Evolutionary conservation across 2,113 vertebrate genomes (phyloP).

Genomic region (Thymallus thymallus): DNA sequence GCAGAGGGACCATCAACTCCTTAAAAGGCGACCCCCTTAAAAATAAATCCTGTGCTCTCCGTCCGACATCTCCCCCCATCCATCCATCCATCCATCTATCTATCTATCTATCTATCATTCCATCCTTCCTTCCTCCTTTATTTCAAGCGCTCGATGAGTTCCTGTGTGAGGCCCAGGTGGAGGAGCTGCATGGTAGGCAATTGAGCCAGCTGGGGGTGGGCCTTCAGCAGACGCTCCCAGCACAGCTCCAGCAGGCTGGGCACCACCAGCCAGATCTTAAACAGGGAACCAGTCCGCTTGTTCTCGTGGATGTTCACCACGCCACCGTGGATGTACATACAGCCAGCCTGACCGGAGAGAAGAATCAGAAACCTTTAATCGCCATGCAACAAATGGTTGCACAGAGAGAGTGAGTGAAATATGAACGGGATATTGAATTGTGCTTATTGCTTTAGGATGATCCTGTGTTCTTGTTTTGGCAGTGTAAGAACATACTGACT

Average conservation of each 20-base stretch:
- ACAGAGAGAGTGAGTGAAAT: background rate
- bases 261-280: constrained; percentile 95
- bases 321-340: constrained; percentile 97
- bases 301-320: constrained; percentile 97
- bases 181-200: constrained; percentile 86
- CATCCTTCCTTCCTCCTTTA: constrained; percentile 57
- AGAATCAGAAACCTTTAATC: background rate
- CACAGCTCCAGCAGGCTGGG: constrained; percentile 96
- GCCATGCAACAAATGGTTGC: no score
- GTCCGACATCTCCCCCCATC: constrained; percentile 24
- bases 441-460: background rate
- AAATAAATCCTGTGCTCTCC: constrained; percentile 43
- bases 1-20: constrained; percentile 18
- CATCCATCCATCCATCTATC: constrained; percentile 19
- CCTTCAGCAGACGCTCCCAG: constrained; percentile 90
- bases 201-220: constrained; percentile 84
- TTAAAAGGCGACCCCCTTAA: constrained; percentile 23
- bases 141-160: constrained; percentile 93
- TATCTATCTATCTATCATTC: constrained; percentile 11
- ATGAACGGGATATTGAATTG: background rate
- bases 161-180: constrained; percentile 94
- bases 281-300: constrained; percentile 94
- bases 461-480: background rate
- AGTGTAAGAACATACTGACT: background rate
- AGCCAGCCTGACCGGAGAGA: constrained; percentile 81